phyloP scores from a whole-genome alignment of 2,888 invertebrate species.

The Polymixis flavicincta region DNA sequence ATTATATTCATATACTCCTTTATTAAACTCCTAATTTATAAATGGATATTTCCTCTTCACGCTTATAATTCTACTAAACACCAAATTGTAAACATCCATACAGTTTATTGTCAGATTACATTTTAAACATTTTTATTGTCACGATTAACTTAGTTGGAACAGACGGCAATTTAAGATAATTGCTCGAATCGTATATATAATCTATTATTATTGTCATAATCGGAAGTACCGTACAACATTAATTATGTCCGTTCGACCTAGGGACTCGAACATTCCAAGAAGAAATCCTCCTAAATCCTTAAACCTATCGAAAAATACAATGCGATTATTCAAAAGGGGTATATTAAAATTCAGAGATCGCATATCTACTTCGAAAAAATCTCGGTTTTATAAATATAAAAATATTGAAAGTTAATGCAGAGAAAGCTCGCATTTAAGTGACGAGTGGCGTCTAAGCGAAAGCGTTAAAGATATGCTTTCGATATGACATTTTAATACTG shows the following conservation, averaged over 20 bases:
- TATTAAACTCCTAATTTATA: conserved; percentile 69
- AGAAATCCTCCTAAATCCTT: conserved; percentile 76
- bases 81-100: conserved; percentile 78
- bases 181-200: conserved; percentile 83
- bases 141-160: conserved; percentile 78
- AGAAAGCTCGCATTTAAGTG: conserved; percentile 80
- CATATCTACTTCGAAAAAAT: conserved; percentile 84
- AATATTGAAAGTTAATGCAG: conserved; percentile 80
- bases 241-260: conserved; percentile 58
- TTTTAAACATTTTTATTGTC: conserved; percentile 77
- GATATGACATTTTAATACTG: conserved; percentile 84
- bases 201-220: conserved; percentile 81
- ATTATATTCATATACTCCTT: conserved; percentile 59
- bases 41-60: conserved; percentile 67
- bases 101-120: conserved; percentile 81
- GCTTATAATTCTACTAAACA: conserved; percentile 80
- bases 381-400: conserved; percentile 80
- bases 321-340: conserved; percentile 81
- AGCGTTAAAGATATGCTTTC: conserved; percentile 86
- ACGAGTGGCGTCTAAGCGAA: conserved; percentile 79
- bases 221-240: conserved; percentile 73
- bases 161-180: conserved; percentile 84
- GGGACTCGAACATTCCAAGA: conserved; percentile 66
- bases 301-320: conserved; percentile 87
- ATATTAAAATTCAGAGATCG: conserved; percentile 77